phyloP scores from a whole-genome alignment of 2,797 vertebrate species.

The Neosalanx taihuensis region DNA sequence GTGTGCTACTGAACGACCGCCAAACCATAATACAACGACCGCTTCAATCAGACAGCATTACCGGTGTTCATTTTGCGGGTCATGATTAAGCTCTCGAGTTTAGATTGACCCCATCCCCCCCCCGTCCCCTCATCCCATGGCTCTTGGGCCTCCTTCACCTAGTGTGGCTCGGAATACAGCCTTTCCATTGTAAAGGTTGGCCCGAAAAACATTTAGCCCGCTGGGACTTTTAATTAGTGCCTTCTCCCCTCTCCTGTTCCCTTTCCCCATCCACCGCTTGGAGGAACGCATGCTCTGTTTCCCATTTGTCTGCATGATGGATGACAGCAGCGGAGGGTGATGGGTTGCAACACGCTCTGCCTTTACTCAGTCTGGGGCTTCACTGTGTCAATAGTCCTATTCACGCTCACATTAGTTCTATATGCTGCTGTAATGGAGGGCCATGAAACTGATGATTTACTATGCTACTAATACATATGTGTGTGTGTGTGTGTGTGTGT shows the following conservation, averaged over 20 bases:
- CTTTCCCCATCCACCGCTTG: not conserved
- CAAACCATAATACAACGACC: too few relatives aligned
- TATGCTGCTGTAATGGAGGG: not conserved
- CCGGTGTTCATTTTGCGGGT: too few relatives aligned
- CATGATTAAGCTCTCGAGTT: too few relatives aligned
- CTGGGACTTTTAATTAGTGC: not conserved
- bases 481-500: not conserved
- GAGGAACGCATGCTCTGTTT: constrained; percentile 24
- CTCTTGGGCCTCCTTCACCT: too few relatives aligned
- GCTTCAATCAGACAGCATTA: too few relatives aligned
- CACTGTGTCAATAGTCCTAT: not conserved
- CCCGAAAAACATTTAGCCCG: too few relatives aligned
- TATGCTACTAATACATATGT: not conserved
- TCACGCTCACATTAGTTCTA: not conserved
- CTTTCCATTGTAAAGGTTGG: too few relatives aligned
- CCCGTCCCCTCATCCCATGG: too few relatives aligned
- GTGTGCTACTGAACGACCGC: too few relatives aligned
- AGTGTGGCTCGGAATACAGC: too few relatives aligned
- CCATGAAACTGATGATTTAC: too few relatives aligned
- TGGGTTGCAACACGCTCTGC: constrained; percentile 7
- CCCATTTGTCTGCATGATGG: constrained; percentile 32
- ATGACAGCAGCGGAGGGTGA: constrained; percentile 15
- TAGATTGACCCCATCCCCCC: too few relatives aligned
- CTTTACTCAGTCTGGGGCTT: not conserved
- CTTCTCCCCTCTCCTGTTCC: not conserved